phyloP scores from a whole-genome alignment of 2,113 vertebrate genomes.

The Rhabdornis inornatus region DNA sequence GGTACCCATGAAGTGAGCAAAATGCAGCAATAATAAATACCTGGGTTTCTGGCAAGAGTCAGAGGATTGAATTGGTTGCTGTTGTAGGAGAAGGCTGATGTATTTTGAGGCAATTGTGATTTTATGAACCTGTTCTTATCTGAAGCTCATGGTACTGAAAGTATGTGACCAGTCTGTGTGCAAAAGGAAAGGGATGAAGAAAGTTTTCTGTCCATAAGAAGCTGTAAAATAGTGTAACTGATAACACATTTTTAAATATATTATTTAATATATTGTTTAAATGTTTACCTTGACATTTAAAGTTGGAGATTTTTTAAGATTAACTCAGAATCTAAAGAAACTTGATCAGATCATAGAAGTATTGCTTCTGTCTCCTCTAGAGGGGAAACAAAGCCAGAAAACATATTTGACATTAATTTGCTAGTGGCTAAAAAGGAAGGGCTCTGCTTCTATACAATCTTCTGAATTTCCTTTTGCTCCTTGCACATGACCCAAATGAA shows the following conservation, averaged over 20 bases:
- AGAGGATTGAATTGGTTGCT: conserved; percentile 1
- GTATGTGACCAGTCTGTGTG: not conserved
- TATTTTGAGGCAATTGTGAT: not conserved
- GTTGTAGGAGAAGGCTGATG: not conserved
- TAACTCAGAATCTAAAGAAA: not conserved
- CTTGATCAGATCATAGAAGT: not conserved
- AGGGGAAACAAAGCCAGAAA: not conserved
- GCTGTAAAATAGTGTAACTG: not conserved
- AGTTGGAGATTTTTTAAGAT: not conserved
- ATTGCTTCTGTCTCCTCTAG: not conserved
- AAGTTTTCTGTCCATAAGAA: not conserved
- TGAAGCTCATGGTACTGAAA: not conserved
- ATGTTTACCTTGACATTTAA: not conserved
- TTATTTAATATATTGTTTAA: not conserved
- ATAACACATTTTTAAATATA: not conserved
- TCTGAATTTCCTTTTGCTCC: not conserved
- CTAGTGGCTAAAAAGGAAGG: not conserved
- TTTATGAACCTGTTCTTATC: conserved; percentile 6
- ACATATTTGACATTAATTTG: not conserved
- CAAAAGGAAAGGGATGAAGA: not conserved
- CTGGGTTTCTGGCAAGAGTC: not conserved
- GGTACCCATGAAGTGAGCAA: not conserved
- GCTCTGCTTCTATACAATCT: not conserved
- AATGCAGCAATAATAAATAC: conserved; percentile 1
- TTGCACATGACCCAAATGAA: conserved; percentile 3